Conservation (phyloP, 1,140 invertebrate genomes). For the Babylonia areolata region DNA sequence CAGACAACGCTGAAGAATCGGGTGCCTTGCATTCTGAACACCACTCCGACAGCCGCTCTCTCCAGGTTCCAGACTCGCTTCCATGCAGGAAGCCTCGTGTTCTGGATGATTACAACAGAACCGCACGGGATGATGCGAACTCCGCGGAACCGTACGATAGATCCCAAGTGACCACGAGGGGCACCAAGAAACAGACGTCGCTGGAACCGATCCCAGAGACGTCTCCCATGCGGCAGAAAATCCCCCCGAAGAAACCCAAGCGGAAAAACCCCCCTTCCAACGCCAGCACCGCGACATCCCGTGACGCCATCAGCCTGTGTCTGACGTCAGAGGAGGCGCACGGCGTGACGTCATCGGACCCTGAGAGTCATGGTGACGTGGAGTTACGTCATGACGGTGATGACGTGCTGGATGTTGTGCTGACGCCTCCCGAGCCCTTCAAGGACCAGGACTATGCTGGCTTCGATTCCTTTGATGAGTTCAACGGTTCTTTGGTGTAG, state of each 20-base stretch:
- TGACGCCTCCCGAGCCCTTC: slow-evolving; percentile 1
- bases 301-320: background rate
- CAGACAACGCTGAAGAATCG: no score
- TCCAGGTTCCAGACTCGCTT: no score
- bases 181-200: background rate
- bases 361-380: background rate
- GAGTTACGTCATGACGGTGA: no score
- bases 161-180: background rate
- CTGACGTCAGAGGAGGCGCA: background rate
- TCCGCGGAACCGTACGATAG: background rate
- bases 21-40: no score
- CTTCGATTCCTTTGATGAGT: slow-evolving; percentile 3
- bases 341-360: background rate
- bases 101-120: background rate
- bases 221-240: background rate
- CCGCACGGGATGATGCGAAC: background rate
- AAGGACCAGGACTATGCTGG: background rate
- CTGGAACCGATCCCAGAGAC: background rate
- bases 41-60: no score
- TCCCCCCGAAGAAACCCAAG: slow-evolving; percentile 8
- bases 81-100: no score
- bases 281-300: background rate
- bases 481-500: slow-evolving; percentile 20
- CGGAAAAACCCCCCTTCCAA: slow-evolving; percentile 22
- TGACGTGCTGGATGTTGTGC: background rate